Conservation (phyloP, 2,113 vertebrate genomes). For the Pipra filicauda region DNA sequence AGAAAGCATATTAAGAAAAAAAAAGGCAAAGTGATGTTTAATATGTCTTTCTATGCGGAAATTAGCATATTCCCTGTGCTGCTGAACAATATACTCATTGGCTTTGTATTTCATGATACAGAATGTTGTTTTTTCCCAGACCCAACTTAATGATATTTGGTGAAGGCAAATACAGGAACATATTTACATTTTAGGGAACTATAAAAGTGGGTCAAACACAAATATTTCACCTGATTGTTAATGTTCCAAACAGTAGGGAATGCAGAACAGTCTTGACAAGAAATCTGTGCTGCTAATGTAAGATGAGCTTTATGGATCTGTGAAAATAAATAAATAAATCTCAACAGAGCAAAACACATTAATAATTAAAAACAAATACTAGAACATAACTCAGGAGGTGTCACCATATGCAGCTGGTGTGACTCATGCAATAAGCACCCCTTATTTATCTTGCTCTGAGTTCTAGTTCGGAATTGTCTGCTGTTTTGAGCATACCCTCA, state of each 20-base stretch:
- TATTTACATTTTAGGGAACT: neutral
- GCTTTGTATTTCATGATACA: neutral
- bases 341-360: neutral
- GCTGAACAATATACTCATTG: neutral
- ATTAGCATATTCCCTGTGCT: neutral
- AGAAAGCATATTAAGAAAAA: neutral
- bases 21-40: neutral
- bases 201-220: neutral
- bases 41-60: neutral
- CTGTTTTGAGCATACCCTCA: neutral
- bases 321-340: constrained; percentile 8
- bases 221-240: constrained; percentile 2
- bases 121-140: neutral
- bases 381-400: neutral
- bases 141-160: neutral
- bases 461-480: neutral
- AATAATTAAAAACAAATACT: constrained; percentile 42
- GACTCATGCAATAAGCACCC: neutral
- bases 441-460: neutral
- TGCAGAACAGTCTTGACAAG: neutral
- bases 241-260: neutral
- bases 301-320: neutral
- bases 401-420: neutral
- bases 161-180: neutral
- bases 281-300: neutral